These are phyloP conservation scores for Bathynomus jamesi DNA, from an alignment of 1,140 invertebrate genomes.

Conservation along the genomic window DNA sequence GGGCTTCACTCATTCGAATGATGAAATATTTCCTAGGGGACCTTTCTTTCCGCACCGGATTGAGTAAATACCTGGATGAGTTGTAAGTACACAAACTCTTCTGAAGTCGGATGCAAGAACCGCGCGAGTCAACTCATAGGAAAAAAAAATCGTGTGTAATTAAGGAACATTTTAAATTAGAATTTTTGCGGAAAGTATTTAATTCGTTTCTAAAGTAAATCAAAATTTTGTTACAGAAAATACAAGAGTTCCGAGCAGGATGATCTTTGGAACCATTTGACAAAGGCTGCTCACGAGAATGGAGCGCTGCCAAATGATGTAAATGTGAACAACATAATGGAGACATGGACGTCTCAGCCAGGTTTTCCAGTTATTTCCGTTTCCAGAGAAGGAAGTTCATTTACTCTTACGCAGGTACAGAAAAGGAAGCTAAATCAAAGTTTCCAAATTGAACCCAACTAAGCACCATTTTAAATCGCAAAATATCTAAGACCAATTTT, in stretches of 20 bases:
- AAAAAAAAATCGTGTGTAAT: background rate
- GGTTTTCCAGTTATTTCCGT: slow-evolving; percentile 49
- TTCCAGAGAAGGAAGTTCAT: background rate
- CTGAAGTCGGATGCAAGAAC: background rate
- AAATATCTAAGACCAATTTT: background rate
- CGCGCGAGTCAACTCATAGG: background rate
- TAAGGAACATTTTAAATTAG: background rate
- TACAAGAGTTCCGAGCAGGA: slow-evolving; percentile 65
- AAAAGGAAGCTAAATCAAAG: background rate
- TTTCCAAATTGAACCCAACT: background rate
- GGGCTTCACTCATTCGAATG: slow-evolving; percentile 87
- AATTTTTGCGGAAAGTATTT: background rate
- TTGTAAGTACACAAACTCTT: slow-evolving; percentile 8
- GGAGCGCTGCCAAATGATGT: slow-evolving; percentile 50
- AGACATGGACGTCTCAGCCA: slow-evolving; percentile 43
- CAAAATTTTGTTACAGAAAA: background rate
- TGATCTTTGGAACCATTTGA: slow-evolving; percentile 71
- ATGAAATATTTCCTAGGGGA: slow-evolving; percentile 83
- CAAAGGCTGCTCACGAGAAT: slow-evolving; percentile 15
- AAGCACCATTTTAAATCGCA: background rate
- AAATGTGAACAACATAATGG: slow-evolving; percentile 63
- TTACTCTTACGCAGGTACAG: slow-evolving; percentile 2
- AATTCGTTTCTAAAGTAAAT: background rate
- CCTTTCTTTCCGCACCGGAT: slow-evolving; percentile 66
- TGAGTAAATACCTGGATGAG: slow-evolving; percentile 63